Evolutionary conservation across 1,140 invertebrate species (phyloP), one percentile per base, ranked within the genome.

Genomic region (Drosophila bifasciata): DNA sequence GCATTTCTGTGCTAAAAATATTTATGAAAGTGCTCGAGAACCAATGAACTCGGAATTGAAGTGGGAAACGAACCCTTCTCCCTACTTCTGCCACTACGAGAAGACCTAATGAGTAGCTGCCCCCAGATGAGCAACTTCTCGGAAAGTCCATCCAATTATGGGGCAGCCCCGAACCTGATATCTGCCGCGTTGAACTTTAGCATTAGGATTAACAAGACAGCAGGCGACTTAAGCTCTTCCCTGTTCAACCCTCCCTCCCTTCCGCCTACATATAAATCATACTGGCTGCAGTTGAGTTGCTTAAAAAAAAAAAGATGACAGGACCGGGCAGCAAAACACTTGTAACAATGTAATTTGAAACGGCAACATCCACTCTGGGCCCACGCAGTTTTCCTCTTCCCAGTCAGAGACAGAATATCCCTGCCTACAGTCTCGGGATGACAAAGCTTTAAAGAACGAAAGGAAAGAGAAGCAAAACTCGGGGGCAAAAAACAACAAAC

Each of bases 261-360:
- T 40, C 6, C 46, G 19, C n/a, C 17, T 25, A 21, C 1, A 21
- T 0, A 67, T 52, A 67, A 52, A 64, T 66, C 46, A 66, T 66
- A 25, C 17, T 32, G 25, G 40, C 50, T 61, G 50, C 50, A 61
- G 25, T 21, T n/a, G 23, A 25, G 56, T 1, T n/a, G 15, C 17
- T 23, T 6, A 28, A 8, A 32, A 61, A 28, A 64, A 61, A 28
- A 67, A 6, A 56, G 17, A 15, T 17, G 19, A 36, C 16, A 17
- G 19, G 11, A 52, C 5, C 23, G 13, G 36, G 8, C n/a, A 39
- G 15, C 48, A 44, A 44, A 43, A 63, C 55, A 73, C 75, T 85
- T 73, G 77, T 76, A 77, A 78, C 81, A 88, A 74, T 81, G 73
- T 86, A 86, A 85, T 86, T 85, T 85, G 62, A 74, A 73, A 74